Evolutionary conservation across 2,797 vertebrate genomes (phyloP).

Genomic region (Sparus aurata): DNA sequence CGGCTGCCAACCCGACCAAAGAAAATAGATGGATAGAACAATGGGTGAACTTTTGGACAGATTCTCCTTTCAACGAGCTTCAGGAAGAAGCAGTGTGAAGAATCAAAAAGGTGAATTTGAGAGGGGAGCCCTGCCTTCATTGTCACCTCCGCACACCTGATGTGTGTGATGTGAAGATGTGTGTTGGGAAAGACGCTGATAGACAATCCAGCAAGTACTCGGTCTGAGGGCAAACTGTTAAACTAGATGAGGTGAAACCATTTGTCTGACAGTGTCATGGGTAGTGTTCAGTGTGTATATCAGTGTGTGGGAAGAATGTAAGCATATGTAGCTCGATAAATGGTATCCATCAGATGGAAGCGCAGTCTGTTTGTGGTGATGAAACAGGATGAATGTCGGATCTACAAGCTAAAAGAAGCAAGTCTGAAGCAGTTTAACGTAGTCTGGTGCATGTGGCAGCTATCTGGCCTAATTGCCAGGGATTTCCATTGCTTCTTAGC

Average conservation of each 20-base stretch:
- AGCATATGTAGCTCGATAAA: conserved; percentile 9
- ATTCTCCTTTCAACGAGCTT: no score
- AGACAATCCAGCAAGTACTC: neutral
- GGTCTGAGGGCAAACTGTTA: neutral
- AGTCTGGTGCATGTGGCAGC: conserved; percentile 81
- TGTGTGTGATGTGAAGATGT: no score
- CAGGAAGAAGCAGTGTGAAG: no score
- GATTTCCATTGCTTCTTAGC: conserved; percentile 82
- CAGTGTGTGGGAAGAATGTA: neutral
- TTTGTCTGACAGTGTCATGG: neutral
- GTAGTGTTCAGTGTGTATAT: neutral
- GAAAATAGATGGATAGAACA: no score
- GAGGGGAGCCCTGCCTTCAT: neutral
- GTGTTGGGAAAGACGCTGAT: no score
- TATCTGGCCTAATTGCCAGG: conserved; percentile 82
- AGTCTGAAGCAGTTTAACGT: conserved; percentile 52
- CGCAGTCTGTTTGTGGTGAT: conserved; percentile 24
- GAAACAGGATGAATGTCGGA: conserved; percentile 28
- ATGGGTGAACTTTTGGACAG: no score
- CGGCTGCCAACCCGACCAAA: no score
- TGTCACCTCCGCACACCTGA: neutral
- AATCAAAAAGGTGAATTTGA: no score
- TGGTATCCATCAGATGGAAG: conserved; percentile 17
- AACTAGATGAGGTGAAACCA: neutral
- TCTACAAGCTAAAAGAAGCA: conserved; percentile 10